Base-by-base conservation (phyloP, 2,888 invertebrate species). In the Omphaloscelis lunosa region DNA sequence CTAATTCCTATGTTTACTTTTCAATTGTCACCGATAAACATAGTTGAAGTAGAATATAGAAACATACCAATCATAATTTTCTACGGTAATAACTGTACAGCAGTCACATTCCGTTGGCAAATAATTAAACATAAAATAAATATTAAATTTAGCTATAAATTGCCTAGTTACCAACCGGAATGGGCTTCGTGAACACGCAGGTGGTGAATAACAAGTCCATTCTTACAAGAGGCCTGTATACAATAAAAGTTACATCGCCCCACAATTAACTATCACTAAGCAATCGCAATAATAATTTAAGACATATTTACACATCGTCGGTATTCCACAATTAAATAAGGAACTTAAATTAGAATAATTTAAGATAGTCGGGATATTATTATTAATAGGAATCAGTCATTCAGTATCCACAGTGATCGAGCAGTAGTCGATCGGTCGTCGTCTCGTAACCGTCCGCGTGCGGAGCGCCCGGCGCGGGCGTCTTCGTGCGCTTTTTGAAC, bases 61-160 rank as follows among this genome's bases (percentile, higher is more conserved):
- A 93, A 92, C 91, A 88, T 87, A 91, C 91, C 90, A 88, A 90
- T 92, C 88, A 91, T 92, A 93, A 92, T 94, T 93, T 94, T 91
- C 91, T 96, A 96, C 91, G 89, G 91, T 94, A 93, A 94, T 92
- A 93, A 94, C 96, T 96, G 95, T 96, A 96, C 96, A 96, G 91
- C 92, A 95, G 95, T 95, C 96, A 84, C 96, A 96, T 96, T 96
- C 96, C 96, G 96, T 95, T 95, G 96, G 96, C 95, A 95, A 95
- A 95, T 92, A 90, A 94, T 94, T 95, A 93, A 95, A 88, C 80
- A 77, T 88, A 86, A 92, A 94, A 94, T 93, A 95, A 95, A 93
- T 94, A 94, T 94, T 94, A 93, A 92, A 96, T 96, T 96, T 95
- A 95, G 94, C 96, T 96, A 96, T 91, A 94, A 96, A 95, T 96